Percentiles rank a stretch among this genome's conserved stretches.
phyloP scores from a whole-genome alignment of 1,140 invertebrate species.

The Melanaphis sacchari region DNA sequence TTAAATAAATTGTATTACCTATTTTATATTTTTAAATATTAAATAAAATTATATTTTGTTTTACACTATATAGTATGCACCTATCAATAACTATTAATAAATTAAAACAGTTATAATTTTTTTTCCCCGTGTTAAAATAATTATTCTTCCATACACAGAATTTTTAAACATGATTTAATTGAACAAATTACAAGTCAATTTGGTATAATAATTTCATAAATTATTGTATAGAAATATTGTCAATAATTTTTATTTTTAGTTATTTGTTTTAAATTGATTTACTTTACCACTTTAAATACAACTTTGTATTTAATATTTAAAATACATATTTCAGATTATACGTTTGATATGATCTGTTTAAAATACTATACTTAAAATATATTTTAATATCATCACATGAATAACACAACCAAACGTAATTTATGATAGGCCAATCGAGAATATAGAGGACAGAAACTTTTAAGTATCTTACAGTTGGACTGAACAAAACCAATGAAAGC shows the following conservation, averaged over 20 bases:
- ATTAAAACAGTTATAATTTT: background rate
- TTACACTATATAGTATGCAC: background rate
- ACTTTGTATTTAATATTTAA: background rate
- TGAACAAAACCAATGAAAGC: background rate
- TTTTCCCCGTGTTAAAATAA: background rate
- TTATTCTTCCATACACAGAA: background rate
- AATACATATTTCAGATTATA: background rate
- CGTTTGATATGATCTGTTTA: background rate
- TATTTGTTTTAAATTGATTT: background rate
- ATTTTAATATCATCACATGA: background rate
- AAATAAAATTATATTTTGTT: background rate
- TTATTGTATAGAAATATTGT: background rate
- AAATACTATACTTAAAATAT: background rate
- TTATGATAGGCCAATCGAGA: background rate
- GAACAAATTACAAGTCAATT: background rate
- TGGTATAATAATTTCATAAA: background rate
- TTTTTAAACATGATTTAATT: background rate
- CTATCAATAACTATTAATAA: background rate
- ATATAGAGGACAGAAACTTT: background rate
- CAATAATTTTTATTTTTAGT: background rate
- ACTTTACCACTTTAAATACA: background rate
- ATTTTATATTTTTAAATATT: background rate
- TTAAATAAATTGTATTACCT: too few relatives aligned
- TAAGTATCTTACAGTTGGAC: background rate
- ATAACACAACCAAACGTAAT: background rate